phyloP scores from a whole-genome alignment of 1,140 invertebrate genomes.

The Lethocerus indicus region DNA sequence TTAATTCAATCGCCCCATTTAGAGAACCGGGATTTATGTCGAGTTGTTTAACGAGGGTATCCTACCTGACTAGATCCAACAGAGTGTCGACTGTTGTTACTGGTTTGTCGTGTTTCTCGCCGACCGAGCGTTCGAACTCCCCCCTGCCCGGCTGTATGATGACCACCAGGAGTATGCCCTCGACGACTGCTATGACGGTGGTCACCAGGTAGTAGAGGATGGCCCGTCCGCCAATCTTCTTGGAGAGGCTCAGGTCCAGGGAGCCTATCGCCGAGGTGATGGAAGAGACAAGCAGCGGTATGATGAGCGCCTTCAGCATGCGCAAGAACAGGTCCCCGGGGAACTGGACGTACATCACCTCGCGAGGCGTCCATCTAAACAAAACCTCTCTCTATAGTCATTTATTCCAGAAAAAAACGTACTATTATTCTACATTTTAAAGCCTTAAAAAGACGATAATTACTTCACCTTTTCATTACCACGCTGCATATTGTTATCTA shows the following conservation, averaged over 20 bases:
- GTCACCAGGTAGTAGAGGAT: slow-evolving; percentile 19
- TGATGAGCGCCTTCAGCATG: slow-evolving; percentile 78
- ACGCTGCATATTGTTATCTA: too few species aligned
- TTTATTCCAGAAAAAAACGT: too few species aligned
- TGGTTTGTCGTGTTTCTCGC: slow-evolving; percentile 30
- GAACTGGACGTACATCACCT: slow-evolving; percentile 78
- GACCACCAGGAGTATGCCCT: slow-evolving; percentile 20
- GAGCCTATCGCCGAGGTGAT: slow-evolving; percentile 75
- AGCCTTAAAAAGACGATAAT: too few species aligned
- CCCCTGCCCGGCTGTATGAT: slow-evolving; percentile 21
- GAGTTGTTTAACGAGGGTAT: neutral
- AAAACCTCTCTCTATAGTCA: too few species aligned
- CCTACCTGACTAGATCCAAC: slow-evolving; percentile 47
- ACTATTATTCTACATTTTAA: too few species aligned
- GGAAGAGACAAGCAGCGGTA: slow-evolving; percentile 73
- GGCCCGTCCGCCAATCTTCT: slow-evolving; percentile 19
- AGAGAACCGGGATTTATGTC: too few species aligned
- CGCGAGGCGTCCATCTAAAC: slow-evolving; percentile 47
- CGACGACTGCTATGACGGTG: slow-evolving; percentile 19
- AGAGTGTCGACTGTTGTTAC: slow-evolving; percentile 69
- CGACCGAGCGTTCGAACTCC: neutral
- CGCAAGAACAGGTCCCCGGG: slow-evolving; percentile 79
- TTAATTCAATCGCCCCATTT: too few species aligned
- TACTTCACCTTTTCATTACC: too few species aligned
- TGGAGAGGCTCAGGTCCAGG: slow-evolving; percentile 20